Evolutionary conservation across 2,888 invertebrate genomes (phyloP), one percentile per base, ranked within the genome.

Genomic region (Nycteola revayana): DNA sequence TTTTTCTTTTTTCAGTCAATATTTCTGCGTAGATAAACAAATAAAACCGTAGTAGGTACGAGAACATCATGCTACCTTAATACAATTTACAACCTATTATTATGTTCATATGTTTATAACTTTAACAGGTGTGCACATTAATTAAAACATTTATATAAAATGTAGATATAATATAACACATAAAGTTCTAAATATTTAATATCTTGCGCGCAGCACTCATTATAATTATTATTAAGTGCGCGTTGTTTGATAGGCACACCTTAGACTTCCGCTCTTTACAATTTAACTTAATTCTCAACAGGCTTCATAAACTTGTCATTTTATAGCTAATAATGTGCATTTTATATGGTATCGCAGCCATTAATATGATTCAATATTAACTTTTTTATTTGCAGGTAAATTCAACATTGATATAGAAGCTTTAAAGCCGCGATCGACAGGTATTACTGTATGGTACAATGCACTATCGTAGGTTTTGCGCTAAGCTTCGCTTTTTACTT

Each of bases 341-440:
- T 40, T 53, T 49, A 37, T 52, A 66, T 59, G 53, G 60, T 66
- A 56, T 43, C 36, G 32, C 22, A 42, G 36, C 56, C 52, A 64
- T 73, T 61, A 57, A 40, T 44, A 31, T 36, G 26, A 37, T 42
- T 49, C 45, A 55, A 52, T 44, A 32, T 49, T 29, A n/a, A n/a
- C 46, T 42, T 52, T 65, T 65, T 63, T 58, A 60, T 32, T 76
- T 75, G 54, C 77, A 75, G 75, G 75, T 75, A 75, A 70, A 75
- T 60, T 54, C 34, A 48, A 41, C 29, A 24, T 17, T 32, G 25
- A 22, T 28, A 36, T 18, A 31, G 43, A 38, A 28, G 32, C 32
- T 31, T 49, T 34, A 25, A 44, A 37, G 22, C 21, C 33, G 25
- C 25, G 34, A 30, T 31, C 33, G 38, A 26, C 33, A 10, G 8